phyloP scores from a whole-genome alignment of 2,113 vertebrate genomes.

The Caranx melampygus region DNA sequence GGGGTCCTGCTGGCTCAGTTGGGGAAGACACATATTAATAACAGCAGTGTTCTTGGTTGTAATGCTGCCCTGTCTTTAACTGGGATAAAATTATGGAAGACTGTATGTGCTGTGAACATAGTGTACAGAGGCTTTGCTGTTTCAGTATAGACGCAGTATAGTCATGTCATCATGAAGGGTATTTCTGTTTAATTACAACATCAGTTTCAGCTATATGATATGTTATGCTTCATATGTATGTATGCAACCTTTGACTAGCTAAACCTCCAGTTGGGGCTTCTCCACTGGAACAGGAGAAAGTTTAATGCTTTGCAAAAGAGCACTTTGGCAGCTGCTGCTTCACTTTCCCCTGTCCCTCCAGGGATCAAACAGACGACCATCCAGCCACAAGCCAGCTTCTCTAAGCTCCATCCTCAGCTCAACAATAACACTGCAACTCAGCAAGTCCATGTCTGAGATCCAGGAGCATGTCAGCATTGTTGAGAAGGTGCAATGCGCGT shows the following conservation, averaged over 20 bases:
- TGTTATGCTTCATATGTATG: too few relatives aligned
- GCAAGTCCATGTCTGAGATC: too few relatives aligned
- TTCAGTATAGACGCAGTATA: neutral
- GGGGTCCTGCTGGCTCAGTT: conserved; percentile 10
- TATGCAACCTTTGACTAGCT: too few relatives aligned
- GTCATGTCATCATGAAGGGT: neutral
- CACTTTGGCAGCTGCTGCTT: neutral
- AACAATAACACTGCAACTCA: neutral
- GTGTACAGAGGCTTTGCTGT: neutral
- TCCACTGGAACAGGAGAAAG: neutral
- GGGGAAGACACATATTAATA: conserved; percentile 41
- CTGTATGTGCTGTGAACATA: neutral
- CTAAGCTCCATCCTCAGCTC: neutral
- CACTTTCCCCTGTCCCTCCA: neutral
- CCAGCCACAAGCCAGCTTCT: neutral
- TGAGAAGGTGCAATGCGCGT: too few relatives aligned
- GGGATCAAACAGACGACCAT: neutral
- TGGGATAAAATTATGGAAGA: neutral
- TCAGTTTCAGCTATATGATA: neutral
- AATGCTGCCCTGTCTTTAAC: neutral
- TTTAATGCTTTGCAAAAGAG: neutral
- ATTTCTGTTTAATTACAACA: neutral
- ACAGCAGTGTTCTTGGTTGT: conserved; percentile 10
- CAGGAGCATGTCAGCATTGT: too few relatives aligned
- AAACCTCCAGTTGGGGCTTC: too few relatives aligned